Evolutionary conservation across 2,113 vertebrate genomes (phyloP), one percentile per base, ranked within the genome.

Genomic region (Dendropsophus ebraccatus): DNA sequence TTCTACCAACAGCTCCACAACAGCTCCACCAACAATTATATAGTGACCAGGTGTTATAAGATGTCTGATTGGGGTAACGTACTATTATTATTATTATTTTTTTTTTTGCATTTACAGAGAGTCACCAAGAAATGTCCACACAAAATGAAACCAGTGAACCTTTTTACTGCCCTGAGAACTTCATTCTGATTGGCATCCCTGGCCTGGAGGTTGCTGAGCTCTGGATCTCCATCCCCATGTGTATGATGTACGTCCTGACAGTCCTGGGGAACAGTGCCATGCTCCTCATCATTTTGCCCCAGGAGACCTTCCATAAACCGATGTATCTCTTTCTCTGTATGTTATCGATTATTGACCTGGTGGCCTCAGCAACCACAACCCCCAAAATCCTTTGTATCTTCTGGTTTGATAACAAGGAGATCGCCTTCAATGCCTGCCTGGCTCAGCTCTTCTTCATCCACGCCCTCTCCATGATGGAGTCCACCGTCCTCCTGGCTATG

Each of bases 381-480:
- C 87, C 87, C 21, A 87, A 85, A 70, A 70, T 80, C 41, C 82
- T 87, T 10, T 28, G 62, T 21, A 85, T 87, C 82, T 77, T 87
- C 45, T 85, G 73, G 87, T 72, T 72, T 25, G 52, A 81, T 16
- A 0, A 23, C 12, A 32, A 50, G 6, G 25, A 70, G n/a, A 87
- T 87, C 28, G 28, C 23, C 17, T 87, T 80, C 17, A 28, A 72
- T 50, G 73, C 47, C 0, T 87, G 82, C 37, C 65, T 87, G 17
- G 45, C 41, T 23, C 87, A 87, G 47, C 80, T 87, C 23, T 87
- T 85, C 69, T 87, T 74, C 50, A 85, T 87, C 21, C 62, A 87
- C 45, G 8, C 75, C 50, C 54, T 85, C 10, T 76, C 81, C 19
- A 74, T 78, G 56, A 67, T 87, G 21, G 82, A 85, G 60, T 85